These are phyloP conservation scores for Parapsyche elsis DNA, from an alignment of 1,140 invertebrate species.

Conservation along the genomic window DNA sequence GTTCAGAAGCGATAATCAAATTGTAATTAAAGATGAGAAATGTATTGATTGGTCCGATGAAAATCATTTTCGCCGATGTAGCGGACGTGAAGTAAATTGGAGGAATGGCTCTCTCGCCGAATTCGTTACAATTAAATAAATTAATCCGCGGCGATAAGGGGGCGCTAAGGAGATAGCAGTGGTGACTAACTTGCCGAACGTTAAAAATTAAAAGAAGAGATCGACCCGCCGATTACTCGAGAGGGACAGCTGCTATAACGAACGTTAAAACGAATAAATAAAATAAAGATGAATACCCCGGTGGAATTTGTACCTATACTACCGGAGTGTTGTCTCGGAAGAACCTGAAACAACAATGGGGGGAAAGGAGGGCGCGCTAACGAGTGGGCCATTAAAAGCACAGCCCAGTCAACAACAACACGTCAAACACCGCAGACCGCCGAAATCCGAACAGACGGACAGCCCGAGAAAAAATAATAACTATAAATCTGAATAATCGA, in stretches of 20 bases:
- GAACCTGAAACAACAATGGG: background rate
- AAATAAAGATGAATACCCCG: background rate
- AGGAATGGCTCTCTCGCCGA: background rate
- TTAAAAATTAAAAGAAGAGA: background rate
- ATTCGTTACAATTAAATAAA: too few relatives aligned
- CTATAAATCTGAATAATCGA: conserved; percentile 38
- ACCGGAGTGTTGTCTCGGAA: background rate
- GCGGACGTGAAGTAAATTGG: conserved; percentile 10
- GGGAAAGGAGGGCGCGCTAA: background rate
- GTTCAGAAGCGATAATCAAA: conserved; percentile 28
- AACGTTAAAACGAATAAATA: conserved; percentile 7
- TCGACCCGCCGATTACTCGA: too few relatives aligned
- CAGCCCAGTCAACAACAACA: conserved; percentile 22
- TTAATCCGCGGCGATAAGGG: too few relatives aligned
- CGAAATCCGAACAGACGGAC: background rate
- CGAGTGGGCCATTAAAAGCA: conserved; percentile 35
- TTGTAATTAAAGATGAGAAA: conserved; percentile 31
- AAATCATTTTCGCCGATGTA: conserved; percentile 14
- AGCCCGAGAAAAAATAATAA: conserved; percentile 38
- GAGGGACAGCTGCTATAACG: background rate
- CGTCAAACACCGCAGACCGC: background rate
- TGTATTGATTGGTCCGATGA: conserved; percentile 19
- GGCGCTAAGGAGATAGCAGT: background rate
- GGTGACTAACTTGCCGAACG: background rate
- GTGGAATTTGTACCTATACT: background rate